A percentile compares a stretch with the other conserved stretches of the same genome.
phyloP scores from a whole-genome alignment of 2,888 invertebrate species.

The Papilio protenor region DNA sequence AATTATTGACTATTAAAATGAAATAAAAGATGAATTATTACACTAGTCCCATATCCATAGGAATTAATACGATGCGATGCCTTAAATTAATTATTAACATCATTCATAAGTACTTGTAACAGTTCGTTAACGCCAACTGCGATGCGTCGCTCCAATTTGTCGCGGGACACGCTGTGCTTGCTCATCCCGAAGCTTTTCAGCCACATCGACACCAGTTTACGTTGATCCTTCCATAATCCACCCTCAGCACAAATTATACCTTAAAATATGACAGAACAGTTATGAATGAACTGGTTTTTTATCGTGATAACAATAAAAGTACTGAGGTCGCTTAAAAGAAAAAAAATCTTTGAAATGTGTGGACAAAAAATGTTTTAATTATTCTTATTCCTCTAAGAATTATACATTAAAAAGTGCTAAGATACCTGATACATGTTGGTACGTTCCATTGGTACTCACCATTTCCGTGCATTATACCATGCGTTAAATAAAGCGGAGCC shows the following conservation, averaged over 20 bases:
- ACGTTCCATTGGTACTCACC: conserved; percentile 86
- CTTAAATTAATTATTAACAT: not conserved
- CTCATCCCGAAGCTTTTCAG: conserved; percentile 89
- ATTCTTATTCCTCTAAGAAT: too few species aligned
- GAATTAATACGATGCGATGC: too few species aligned
- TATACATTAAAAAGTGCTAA: not conserved
- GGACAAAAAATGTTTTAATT: too few species aligned
- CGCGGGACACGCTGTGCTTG: conserved; percentile 85
- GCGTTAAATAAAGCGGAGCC: conserved; percentile 92
- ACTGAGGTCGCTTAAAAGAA: too few species aligned
- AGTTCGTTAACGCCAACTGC: conserved; percentile 85
- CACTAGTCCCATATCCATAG: too few species aligned
- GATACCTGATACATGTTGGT: not conserved
- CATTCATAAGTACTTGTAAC: conserved; percentile 74
- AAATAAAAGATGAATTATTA: too few species aligned
- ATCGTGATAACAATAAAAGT: too few species aligned
- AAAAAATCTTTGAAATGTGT: too few species aligned
- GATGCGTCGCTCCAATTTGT: conserved; percentile 87
- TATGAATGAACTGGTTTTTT: too few species aligned
- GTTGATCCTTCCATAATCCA: conserved; percentile 91
- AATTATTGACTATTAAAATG: too few species aligned
- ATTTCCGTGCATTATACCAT: conserved; percentile 94
- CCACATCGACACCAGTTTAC: conserved; percentile 89
- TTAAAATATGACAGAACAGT: conserved; percentile 60
- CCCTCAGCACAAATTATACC: conserved; percentile 94